Base-by-base conservation (phyloP, 2,113 vertebrate species). In the Marmota monax region DNA sequence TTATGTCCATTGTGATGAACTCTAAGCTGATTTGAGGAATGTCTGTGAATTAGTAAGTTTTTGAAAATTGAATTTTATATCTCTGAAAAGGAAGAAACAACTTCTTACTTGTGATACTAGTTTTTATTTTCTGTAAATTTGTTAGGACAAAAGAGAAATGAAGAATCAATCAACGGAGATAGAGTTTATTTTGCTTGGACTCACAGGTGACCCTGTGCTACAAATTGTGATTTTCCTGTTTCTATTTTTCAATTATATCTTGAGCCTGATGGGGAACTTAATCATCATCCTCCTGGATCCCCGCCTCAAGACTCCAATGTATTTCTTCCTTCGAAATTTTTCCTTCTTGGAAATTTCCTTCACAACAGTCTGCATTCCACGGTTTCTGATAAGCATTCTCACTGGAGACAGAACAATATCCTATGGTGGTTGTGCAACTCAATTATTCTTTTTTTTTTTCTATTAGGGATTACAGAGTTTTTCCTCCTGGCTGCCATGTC, bases 301-400 rank as follows among this genome's bases (percentile, higher is more conserved):
- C 20, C 17, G 1, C n/a, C 92, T 96, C 82, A 96, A 96, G 95
- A 96, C 92, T 5, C 92, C 94, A 16, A 93, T 97, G 96, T 96
- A 96, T 85, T 96, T 97, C 83, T 95, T 96, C 58, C 95, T 97
- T 9, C 42, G 20, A 51, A 97, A 94, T 92, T 95, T 96, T 45
- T 97, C 88, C 61, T 88, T 95, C 61, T 88, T 97, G 63, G 95
- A 97, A 84, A 63, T 97, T 83, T 95, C 39, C 10, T 96, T 96
- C 61, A 97, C 90, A 22, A 95, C 73, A 2, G 79, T 72, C 5
- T 80, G 87, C 45, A 96, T 96, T 32, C 90, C 92, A 20, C 12
- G 42, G 18, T 96, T 96, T 34, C 87, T 96, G 84, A 88, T 51
- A 17, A 93, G 72, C 45, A 88, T 96, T 95, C 32, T 96, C 5